phyloP scores from a whole-genome alignment of 2,888 invertebrate genomes.

The Acanthosepion lycidas region DNA sequence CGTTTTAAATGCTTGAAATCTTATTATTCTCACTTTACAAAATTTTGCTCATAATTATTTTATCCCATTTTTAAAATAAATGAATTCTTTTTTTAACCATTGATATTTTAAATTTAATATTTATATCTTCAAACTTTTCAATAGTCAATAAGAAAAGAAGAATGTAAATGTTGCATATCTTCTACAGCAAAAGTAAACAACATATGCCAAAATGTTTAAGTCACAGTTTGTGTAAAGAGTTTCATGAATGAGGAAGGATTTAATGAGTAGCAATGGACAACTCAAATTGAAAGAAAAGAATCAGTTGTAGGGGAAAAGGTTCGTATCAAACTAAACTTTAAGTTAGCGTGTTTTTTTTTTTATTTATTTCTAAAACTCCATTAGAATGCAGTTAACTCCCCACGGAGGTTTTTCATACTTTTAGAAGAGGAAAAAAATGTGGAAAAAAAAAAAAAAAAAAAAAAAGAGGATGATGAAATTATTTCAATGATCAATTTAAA shows the following conservation, averaged over 20 bases:
- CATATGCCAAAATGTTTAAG: neutral
- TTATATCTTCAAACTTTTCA: neutral
- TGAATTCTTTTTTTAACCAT: neutral
- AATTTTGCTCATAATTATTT: neutral
- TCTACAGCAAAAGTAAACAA: neutral
- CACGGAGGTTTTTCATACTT: too few species aligned
- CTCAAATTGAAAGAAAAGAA: neutral
- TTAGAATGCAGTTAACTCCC: too few species aligned
- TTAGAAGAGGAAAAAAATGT: too few species aligned
- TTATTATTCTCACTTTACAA: too few species aligned
- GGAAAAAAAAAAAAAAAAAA: neutral
- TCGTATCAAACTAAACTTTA: neutral
- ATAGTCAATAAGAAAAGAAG: neutral
- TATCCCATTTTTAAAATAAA: too few species aligned
- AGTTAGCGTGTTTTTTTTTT: too few species aligned
- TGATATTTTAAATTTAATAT: neutral
- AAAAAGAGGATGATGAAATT: too few species aligned
- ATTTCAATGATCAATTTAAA: too few species aligned
- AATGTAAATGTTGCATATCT: neutral
- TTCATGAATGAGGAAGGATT: neutral
- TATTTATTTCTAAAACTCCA: too few species aligned
- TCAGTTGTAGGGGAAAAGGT: neutral
- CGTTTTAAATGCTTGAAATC: neutral
- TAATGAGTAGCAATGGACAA: neutral
- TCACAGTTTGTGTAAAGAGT: neutral